Evolutionary conservation across 2,113 vertebrate species (phyloP).

Genomic region (Meriones unguiculatus): DNA sequence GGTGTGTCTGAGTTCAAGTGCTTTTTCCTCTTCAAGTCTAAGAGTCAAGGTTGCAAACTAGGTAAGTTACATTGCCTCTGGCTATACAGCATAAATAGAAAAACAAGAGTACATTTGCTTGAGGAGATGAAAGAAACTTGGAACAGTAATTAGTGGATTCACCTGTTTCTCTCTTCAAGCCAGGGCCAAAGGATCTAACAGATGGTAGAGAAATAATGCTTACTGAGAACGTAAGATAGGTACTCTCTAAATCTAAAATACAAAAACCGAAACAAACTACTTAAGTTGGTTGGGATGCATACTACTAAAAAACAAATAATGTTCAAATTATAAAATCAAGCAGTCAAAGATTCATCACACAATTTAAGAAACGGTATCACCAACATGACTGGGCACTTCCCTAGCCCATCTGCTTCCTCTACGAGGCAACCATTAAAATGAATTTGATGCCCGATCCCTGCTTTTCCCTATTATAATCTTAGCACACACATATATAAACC

Average conservation of each 20-base stretch:
- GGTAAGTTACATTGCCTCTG: background rate
- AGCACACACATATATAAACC: background rate
- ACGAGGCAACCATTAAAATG: background rate
- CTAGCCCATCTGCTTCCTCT: background rate
- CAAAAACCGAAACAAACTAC: background rate
- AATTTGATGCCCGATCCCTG: background rate
- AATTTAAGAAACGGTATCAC: constrained; percentile 21
- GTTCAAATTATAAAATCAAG: constrained; percentile 13
- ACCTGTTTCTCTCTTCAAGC: background rate
- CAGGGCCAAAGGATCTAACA: background rate
- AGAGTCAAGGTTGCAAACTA: background rate
- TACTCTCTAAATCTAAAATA: constrained; percentile 37
- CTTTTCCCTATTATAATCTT: background rate
- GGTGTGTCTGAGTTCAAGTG: background rate
- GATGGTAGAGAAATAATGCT: background rate
- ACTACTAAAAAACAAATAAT: background rate
- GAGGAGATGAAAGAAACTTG: constrained; percentile 3
- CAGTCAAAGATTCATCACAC: background rate
- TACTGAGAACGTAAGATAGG: background rate
- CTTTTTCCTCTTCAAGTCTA: background rate
- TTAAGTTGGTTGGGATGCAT: background rate
- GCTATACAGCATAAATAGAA: background rate
- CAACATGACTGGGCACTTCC: background rate
- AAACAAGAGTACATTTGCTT: background rate
- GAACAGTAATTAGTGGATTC: background rate